Percentiles rank a stretch among this genome's conserved stretches.
phyloP scores from a whole-genome alignment of 2,888 invertebrate species.

The Entomobrya multifasciata region DNA sequence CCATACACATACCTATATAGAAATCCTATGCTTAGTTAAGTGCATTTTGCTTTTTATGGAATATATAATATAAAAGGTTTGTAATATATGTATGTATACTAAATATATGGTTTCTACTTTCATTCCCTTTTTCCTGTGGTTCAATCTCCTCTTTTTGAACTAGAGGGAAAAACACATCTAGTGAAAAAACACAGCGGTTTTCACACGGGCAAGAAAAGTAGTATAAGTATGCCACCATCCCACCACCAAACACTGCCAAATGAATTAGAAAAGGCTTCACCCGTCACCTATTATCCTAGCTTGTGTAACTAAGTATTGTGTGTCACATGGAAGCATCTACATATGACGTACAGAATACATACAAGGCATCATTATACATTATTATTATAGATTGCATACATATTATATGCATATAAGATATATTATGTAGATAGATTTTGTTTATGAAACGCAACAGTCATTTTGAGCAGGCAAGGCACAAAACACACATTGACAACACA shows the following conservation, averaged over 20 bases:
- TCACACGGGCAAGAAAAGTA: conserved; percentile 39
- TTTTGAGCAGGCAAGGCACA: conserved; percentile 26
- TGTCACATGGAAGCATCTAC: background rate
- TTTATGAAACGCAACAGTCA: conserved; percentile 44
- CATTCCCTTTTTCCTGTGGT: background rate
- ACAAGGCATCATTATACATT: background rate
- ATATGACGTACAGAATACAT: background rate
- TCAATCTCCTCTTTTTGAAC: conserved; percentile 10
- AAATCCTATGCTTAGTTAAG: background rate
- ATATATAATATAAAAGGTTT: conserved; percentile 9
- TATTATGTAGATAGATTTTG: no score
- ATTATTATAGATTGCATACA: background rate
- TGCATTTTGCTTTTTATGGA: conserved; percentile 3
- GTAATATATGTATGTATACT: conserved; percentile 7
- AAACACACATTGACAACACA: conserved; percentile 35
- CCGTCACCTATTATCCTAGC: conserved; percentile 36
- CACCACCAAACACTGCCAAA: conserved; percentile 45
- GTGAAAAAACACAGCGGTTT: conserved; percentile 45
- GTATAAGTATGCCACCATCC: conserved; percentile 39
- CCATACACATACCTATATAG: background rate
- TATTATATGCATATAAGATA: no score
- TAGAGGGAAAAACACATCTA: background rate
- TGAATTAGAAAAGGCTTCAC: conserved; percentile 54
- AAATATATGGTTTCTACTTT: background rate
- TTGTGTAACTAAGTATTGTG: conserved; percentile 13